Evolutionary conservation across 2,888 invertebrate genomes (phyloP), one percentile per base, ranked within the genome.

Genomic region (Volucella zonaria): DNA sequence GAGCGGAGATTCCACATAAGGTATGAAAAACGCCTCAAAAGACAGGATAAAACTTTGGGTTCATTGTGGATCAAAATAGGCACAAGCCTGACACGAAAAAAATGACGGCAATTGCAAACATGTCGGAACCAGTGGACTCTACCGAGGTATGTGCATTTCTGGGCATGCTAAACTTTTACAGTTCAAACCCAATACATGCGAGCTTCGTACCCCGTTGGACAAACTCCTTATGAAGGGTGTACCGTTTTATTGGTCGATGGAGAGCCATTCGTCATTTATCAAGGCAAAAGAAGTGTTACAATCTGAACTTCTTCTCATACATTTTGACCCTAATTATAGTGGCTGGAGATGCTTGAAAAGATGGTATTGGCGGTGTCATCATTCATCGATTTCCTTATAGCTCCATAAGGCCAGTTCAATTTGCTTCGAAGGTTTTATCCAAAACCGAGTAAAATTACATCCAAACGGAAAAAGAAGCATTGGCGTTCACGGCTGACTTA

Each of bases 381-480:
- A n/a, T n/a, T n/a, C n/a, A n/a, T n/a, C n/a, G n/a, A n/a, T n/a
- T n/a, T n/a, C n/a, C n/a, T n/a, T n/a, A n/a, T n/a, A n/a, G n/a
- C n/a, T n/a, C n/a, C n/a, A n/a, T n/a, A n/a, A n/a, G n/a, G n/a
- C n/a, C n/a, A n/a, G n/a, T n/a, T n/a, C n/a, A n/a, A n/a, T n/a
- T n/a, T n/a, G n/a, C n/a, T n/a, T n/a, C n/a, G n/a, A n/a, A n/a
- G n/a, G n/a, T n/a, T n/a, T n/a, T n/a, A n/a, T 89, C 87, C 15
- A 49, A 45, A 40, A 82, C 89, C 10, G 90, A 91, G 82, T 80
- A 87, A 51, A 88, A 88, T 45, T 91, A 91, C 82, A 86, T 89
- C 14, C 89, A 90, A 82, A 87, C 89, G 9, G 89, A 90, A 67
- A 87, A 89, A 82, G 90, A 91, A 87, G 90, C 89, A 58, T 86